Base-by-base conservation (phyloP, 2,888 invertebrate genomes). In the Heliconius sara region DNA sequence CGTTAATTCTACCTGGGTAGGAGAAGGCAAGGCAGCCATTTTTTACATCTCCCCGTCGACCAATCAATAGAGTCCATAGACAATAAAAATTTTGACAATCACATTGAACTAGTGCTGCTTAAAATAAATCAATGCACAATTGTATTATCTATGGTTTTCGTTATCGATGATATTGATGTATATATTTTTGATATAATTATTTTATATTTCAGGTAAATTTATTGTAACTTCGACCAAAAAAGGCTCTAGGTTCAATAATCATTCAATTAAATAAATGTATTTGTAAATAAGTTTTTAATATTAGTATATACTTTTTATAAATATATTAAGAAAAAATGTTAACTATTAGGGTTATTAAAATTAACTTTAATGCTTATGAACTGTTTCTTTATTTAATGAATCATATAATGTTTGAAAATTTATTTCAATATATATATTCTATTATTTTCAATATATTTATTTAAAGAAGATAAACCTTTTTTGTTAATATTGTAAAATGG, bases 21-120 rank as follows among this genome's bases (percentile, higher is more conserved):
- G 97, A 96, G 97, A 97, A 95, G 97, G 97, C 97, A 97, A 96
- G 95, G 97, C 96, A 96, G 97, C 97, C 97, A 97, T 97, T 97
- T 97, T 96, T 95, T 92, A 95, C 95, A 95, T 95, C 93, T 95
- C 95, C 92, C 91, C 92, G 89, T 92, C 91, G 94, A 95, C 95
- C 95, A 95, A 95, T 95, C 95, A 95, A 95, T 95, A 95, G 93
- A 91, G 88, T 89, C 85, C 92, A 95, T 90, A 92, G 92, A 93
- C 89, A 88, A 89, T 77, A 83, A 87, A 89, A 79, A 83, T 82
- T 89, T 91, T 93, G 93, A 93, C 93, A 90, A 85, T 82, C 76
- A 81, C 77, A 79, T 78, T 80, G 68, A 75, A 82, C 79, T 79
- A 80, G 81, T 81, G 82, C 80, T 81, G 81, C 9, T n/a, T 60